phyloP scores from a whole-genome alignment of 37 sponge, comb jelly and placozoan species.

The Amphimedon queenslandica region DNA sequence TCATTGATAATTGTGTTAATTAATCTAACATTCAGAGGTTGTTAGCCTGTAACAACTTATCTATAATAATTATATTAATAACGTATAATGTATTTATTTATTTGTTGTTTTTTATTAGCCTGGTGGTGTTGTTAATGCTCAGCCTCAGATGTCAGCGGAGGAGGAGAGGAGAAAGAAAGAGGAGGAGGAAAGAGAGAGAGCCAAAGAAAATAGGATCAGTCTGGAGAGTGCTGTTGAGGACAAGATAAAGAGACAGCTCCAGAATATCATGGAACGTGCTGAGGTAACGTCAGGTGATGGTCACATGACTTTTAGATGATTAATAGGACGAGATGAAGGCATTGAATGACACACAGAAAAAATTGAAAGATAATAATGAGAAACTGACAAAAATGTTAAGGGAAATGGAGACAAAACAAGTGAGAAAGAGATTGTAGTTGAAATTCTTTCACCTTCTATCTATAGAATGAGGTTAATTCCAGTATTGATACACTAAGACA shows the following conservation, averaged over 20 bases:
- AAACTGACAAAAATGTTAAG: constrained; percentile 63
- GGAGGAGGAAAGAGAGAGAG: constrained; percentile 9
- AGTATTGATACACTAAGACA: constrained; percentile 57
- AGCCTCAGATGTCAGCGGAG: constrained; percentile 37
- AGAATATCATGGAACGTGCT: constrained; percentile 53
- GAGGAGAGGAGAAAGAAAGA: constrained; percentile 37
- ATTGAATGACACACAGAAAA: constrained; percentile 62
- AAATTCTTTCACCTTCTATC: background rate
- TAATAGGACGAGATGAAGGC: constrained; percentile 80
- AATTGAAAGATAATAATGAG: constrained; percentile 67
- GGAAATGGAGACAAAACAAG: constrained; percentile 77
- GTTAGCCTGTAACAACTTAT: too few species aligned
- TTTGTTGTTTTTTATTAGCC: background rate
- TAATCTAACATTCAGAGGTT: too few species aligned
- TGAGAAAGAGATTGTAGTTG: constrained; percentile 12
- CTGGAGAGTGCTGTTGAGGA: constrained; percentile 80
- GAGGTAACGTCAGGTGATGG: too few species aligned
- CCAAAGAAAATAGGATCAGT: constrained; percentile 58
- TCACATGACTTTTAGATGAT: too few species aligned
- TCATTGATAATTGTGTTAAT: too few species aligned
- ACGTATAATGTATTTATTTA: too few species aligned
- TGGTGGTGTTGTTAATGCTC: background rate
- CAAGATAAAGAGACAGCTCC: constrained; percentile 71
- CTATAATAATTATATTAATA: too few species aligned
- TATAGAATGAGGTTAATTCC: constrained; percentile 60